Percentiles rank a stretch among this genome's conserved stretches.
These are phyloP conservation scores for Brachyopa scutellaris DNA, from an alignment of 2,888 invertebrate genomes.

Conservation along the genomic window DNA sequence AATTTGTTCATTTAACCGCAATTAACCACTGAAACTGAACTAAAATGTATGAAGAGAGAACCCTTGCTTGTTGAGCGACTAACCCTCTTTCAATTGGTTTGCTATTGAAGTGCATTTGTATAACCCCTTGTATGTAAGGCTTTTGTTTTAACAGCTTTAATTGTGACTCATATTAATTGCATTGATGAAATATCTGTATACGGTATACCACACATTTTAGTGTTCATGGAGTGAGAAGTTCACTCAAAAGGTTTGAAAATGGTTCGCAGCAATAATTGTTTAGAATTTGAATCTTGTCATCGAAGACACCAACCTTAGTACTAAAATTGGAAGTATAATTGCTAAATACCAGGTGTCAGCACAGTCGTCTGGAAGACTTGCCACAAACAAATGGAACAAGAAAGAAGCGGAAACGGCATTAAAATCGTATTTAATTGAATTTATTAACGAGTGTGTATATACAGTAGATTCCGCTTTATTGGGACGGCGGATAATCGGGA, in stretches of 20 bases:
- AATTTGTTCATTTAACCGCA: constrained; percentile 64
- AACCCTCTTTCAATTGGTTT: constrained; percentile 8
- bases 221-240: neutral
- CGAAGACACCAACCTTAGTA: neutral
- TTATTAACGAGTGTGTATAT: no score
- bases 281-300: constrained; percentile 11
- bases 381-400: neutral
- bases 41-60: constrained; percentile 5
- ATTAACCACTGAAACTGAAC: constrained; percentile 35
- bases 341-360: neutral
- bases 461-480: no score
- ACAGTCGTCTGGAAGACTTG: neutral
- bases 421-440: no score
- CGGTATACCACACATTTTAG: no score
- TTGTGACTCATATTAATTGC: neutral
- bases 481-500: no score
- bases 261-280: constrained; percentile 14
- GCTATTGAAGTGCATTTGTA: constrained; percentile 24
- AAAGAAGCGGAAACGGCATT: no score
- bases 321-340: neutral
- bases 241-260: no score
- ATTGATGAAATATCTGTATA: neutral
- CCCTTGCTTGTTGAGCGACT: constrained; percentile 13
- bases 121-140: constrained; percentile 14
- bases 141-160: constrained; percentile 2